phyloP scores from a whole-genome alignment of 2,113 vertebrate species.

The Cichladusa arquata region DNA sequence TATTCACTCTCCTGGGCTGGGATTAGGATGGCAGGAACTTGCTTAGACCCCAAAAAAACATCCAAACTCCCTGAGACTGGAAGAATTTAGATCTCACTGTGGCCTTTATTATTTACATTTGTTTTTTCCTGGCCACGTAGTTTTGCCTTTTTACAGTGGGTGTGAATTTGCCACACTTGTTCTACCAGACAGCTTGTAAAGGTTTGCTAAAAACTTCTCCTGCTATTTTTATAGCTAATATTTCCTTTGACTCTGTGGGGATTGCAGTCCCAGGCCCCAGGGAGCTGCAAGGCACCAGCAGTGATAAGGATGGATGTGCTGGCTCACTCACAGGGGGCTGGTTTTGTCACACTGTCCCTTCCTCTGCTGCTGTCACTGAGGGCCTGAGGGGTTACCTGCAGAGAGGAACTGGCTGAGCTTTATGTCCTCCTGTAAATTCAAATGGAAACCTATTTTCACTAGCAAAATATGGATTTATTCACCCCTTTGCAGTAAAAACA shows the following conservation, averaged over 20 bases:
- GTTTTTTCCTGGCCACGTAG: not conserved
- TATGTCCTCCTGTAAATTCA: not conserved
- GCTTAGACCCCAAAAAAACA: not conserved
- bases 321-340: not conserved
- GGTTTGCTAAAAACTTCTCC: not conserved
- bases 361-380: not conserved
- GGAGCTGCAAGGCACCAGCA: not conserved
- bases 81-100: not conserved
- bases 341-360: not conserved
- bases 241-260: rapidly evolving
- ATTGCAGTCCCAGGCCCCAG: not conserved
- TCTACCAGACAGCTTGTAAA: not conserved
- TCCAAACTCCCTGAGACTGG: not conserved
- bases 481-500: not conserved
- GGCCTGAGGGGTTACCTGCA: not conserved
- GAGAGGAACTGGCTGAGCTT: not conserved
- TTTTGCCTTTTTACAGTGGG: not conserved
- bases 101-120: not conserved
- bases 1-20: not conserved
- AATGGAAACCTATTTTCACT: not conserved
- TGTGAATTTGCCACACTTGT: not conserved
- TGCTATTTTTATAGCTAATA: not conserved
- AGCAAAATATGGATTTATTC: not conserved
- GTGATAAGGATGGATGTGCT: not conserved
- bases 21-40: not conserved